Evolutionary conservation across 2,797 vertebrate species (phyloP), one percentile per base, ranked within the genome.

Genomic region (Acridotheres tristis): DNA sequence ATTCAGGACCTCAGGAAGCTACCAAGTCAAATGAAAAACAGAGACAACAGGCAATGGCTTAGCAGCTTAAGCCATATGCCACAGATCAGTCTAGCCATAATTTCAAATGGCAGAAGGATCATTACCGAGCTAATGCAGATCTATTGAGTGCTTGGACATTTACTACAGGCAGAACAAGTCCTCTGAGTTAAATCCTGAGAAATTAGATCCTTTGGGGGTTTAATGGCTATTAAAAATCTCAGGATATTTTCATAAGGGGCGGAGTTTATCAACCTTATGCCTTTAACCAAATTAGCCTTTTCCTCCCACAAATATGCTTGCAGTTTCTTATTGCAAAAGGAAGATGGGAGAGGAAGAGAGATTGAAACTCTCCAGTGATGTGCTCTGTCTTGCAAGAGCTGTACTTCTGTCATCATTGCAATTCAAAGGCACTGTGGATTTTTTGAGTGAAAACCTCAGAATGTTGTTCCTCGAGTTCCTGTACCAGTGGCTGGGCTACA

Each of bases 1-100:
- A 86, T 94, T 82, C 84, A 68, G 84, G 86, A 77, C 65, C 65
- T 93, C 75, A 89, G 84, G 88, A 97, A 94, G 78, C 43, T 74
- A 90, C 88, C 54, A 89, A 93, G 47, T 71, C 84, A 90, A 87
- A 95, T 72, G 57, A 94, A 92, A 95, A 97, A 58, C 85, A 94
- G 82, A 92, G 78, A 77, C 85, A 92, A 95, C 50, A 80, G 45
- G 57, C 58, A n/a, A n/a, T 30, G 55, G 72, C 51, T 95, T 88
- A 94, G 68, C 11, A 1, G 61, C 50, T 75, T 92, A 92, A 88
- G 68, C 78, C 78, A 59, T 92, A 45, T 93, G 88, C 78, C 88
- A 77, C 38, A 59, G 58, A 65, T 93, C 76, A 84, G 79, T 43
- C 58, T 65, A 65, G 58, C 51, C 63, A 27, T 89, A 84, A 67